Percentiles rank a stretch among this genome's conserved stretches.
Evolutionary conservation across 2,113 vertebrate species (phyloP).

Genomic region (Bubo bubo): DNA sequence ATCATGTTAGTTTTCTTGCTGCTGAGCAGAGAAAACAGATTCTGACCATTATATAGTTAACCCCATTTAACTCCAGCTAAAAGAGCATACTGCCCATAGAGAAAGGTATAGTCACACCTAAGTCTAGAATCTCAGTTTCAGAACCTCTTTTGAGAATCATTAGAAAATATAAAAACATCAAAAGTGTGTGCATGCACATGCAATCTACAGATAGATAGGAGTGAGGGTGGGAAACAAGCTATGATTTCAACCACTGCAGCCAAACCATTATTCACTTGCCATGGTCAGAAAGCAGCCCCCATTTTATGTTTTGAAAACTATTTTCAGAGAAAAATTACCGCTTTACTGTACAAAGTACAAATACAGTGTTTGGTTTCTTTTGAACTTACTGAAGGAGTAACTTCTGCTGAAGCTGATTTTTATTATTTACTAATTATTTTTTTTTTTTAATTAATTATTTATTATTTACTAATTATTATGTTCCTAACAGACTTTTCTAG

Average conservation of each 20-base stretch:
- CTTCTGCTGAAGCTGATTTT: background rate
- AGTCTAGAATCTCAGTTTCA: background rate
- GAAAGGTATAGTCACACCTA: background rate
- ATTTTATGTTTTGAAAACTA: background rate
- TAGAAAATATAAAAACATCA: background rate
- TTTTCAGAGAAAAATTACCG: background rate
- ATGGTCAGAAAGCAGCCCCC: background rate
- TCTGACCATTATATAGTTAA: background rate
- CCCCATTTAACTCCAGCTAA: background rate
- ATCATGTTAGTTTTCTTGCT: background rate
- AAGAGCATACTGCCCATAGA: background rate
- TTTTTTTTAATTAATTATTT: too few species aligned
- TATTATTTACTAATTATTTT: background rate
- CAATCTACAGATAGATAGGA: background rate
- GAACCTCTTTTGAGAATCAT: background rate
- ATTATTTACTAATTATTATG: background rate
- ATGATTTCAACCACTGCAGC: background rate
- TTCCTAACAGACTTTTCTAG: background rate
- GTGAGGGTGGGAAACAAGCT: background rate
- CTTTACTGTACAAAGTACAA: background rate
- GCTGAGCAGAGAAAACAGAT: background rate
- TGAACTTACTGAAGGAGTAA: background rate
- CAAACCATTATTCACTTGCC: background rate
- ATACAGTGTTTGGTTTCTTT: background rate
- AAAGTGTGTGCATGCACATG: background rate